These are phyloP conservation scores for Arbacia lixula DNA, from an alignment of 53 echinoderm and acorn worm species.

Conservation along the genomic window DNA sequence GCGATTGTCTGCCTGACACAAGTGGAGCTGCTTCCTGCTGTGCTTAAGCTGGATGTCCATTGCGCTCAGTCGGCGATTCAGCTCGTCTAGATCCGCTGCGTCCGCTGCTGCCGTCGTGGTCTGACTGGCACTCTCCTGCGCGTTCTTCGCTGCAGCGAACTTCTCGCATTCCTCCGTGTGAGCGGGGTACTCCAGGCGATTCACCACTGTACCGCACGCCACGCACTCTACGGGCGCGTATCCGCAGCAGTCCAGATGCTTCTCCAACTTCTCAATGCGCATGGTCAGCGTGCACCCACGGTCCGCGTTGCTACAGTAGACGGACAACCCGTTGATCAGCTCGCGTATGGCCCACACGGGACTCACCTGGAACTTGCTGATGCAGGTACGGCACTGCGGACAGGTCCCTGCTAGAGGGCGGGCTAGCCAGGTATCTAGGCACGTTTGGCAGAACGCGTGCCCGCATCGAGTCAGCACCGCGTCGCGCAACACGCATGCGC, in stretches of 20 bases:
- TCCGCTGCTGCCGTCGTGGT: slow-evolving; percentile 25
- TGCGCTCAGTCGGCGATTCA: slow-evolving; percentile 52
- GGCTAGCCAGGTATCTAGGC: slow-evolving; percentile 86
- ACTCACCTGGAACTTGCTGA: slow-evolving; percentile 72
- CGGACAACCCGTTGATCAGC: slow-evolving; percentile 72
- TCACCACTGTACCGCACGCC: slow-evolving; percentile 71
- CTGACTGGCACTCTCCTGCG: background rate
- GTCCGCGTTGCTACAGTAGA: slow-evolving; percentile 73
- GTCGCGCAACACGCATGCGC: slow-evolving; percentile 76
- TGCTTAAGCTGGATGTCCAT: slow-evolving; percentile 82
- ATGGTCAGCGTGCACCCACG: slow-evolving; percentile 80
- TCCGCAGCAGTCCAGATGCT: slow-evolving; percentile 71
- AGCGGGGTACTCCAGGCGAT: slow-evolving; percentile 67
- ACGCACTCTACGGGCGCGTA: slow-evolving; percentile 81
- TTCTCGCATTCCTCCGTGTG: slow-evolving; percentile 74
- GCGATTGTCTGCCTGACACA: slow-evolving; percentile 68
- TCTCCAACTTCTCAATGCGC: slow-evolving; percentile 68
- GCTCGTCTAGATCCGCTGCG: slow-evolving; percentile 16
- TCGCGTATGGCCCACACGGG: slow-evolving; percentile 90
- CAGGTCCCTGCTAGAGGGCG: slow-evolving; percentile 81
- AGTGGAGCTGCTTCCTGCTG: slow-evolving; percentile 75
- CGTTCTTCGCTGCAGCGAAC: slow-evolving; percentile 24
- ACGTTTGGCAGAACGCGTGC: slow-evolving; percentile 82
- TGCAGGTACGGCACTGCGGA: slow-evolving; percentile 80
- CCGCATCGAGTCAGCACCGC: slow-evolving; percentile 88